Base-by-base conservation (phyloP, 2,113 vertebrate species). In the Caranx ignobilis region DNA sequence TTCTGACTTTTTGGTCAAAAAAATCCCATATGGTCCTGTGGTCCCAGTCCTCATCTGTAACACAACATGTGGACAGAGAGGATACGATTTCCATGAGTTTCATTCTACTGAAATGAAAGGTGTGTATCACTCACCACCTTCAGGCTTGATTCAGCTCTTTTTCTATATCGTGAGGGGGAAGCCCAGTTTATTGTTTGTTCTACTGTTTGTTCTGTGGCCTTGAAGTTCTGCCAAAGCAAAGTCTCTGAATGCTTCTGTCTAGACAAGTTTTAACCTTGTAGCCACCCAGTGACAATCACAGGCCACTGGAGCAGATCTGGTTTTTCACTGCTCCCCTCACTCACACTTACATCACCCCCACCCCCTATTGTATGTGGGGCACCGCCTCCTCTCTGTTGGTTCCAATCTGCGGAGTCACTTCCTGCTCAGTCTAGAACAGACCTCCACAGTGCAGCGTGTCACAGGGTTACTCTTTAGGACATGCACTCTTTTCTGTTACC, bases 251-350 rank as follows among this genome's bases (percentile, higher is more conserved):
- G 66, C 74, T 77, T 87, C 55, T 73, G 75, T 79, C 77, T 84
- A 85, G 79, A 87, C 85, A 52, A 52, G 70, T 50, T 57, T 87
- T 86, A 78, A 90, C 87, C 90, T 87, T 84, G 82, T 75, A 87
- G 80, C 80, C 73, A 84, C 70, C 67, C 64, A 78, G 63, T 83
- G 62, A 55, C 87, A 89, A 87, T 87, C 87, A 83, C 77, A 88
- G 81, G 78, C 77, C 57, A 32, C 71, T 41, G 79, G 15, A 77
- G 56, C 55, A 72, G 31, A 79, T 56, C 74, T 77, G 61, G 77
- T 76, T 82, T 82, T 63, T 75, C 71, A 66, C 9, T 19, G 2
- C 2, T 50, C 66, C 57, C 62, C 79, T 54, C 67, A 45, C 57
- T 32, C 4, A 6, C 41, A 37, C 50, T 11, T 19, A 39, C 52